phyloP scores from a whole-genome alignment of 1,140 invertebrate species.

The Riptortus pedestris region DNA sequence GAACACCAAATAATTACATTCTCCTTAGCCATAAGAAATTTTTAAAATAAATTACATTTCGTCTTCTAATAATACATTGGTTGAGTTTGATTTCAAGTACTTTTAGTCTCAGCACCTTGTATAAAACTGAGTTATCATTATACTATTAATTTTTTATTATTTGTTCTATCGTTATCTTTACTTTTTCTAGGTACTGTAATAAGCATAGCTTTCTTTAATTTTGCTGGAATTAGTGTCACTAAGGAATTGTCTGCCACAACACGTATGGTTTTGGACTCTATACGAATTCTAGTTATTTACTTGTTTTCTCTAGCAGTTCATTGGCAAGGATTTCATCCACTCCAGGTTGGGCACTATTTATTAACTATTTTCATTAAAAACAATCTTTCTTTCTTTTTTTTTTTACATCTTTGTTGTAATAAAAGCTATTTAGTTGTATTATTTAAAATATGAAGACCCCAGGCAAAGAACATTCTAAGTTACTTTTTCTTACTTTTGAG shows the following conservation, averaged over 20 bases:
- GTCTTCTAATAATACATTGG: too few species aligned
- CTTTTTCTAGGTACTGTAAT: slow-evolving; percentile 61
- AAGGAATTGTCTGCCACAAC: slow-evolving; percentile 88
- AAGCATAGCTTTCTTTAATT: slow-evolving; percentile 94
- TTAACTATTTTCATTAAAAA: not conserved
- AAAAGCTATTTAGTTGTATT: slow-evolving; percentile 22
- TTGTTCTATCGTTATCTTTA: too few species aligned
- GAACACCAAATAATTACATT: too few species aligned
- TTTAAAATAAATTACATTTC: too few species aligned
- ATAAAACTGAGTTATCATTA: too few species aligned
- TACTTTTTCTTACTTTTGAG: too few species aligned
- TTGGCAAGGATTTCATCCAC: slow-evolving; percentile 70
- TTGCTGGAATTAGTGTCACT: slow-evolving; percentile 88
- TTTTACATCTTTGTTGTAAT: not conserved
- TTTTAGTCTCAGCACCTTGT: too few species aligned
- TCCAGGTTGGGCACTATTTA: slow-evolving; percentile 48
- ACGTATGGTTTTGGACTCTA: slow-evolving; percentile 81
- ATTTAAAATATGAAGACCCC: slow-evolving; percentile 16
- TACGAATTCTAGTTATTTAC: slow-evolving; percentile 86
- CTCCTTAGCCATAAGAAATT: too few species aligned
- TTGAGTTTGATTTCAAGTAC: too few species aligned
- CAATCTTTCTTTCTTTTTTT: not conserved
- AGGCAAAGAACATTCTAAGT: too few species aligned
- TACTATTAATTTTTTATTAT: too few species aligned
- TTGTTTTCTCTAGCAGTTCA: slow-evolving; percentile 56